Percentiles rank a stretch among this genome's conserved stretches.
These are phyloP conservation scores for Cephalopholis sonnerati DNA, from an alignment of 2,113 vertebrate genomes.

Conservation along the genomic window DNA sequence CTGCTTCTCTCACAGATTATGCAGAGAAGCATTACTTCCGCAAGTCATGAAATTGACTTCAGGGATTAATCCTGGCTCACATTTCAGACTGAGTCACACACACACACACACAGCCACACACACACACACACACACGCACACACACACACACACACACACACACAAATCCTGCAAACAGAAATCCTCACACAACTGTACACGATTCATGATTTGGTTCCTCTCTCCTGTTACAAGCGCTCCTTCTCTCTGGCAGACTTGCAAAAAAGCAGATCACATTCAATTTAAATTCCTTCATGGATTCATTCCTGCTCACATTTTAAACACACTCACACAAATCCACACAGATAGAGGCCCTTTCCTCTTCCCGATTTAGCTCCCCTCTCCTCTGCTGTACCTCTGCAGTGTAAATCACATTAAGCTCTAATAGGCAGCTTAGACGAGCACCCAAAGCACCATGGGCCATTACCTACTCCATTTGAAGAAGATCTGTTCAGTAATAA, in stretches of 20 bases:
- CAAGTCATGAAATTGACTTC: slow-evolving; percentile 16
- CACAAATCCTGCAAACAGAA: too few species aligned
- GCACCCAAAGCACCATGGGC: slow-evolving; percentile 66
- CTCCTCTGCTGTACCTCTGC: slow-evolving; percentile 25
- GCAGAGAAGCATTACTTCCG: background rate
- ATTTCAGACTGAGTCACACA: background rate
- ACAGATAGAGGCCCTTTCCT: slow-evolving; percentile 11
- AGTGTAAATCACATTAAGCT: slow-evolving; percentile 76
- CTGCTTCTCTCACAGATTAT: background rate
- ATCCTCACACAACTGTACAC: background rate
- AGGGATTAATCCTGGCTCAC: slow-evolving; percentile 11
- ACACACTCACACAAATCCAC: slow-evolving; percentile 2
- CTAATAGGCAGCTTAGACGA: slow-evolving; percentile 66
- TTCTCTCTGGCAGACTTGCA: background rate
- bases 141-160: background rate
- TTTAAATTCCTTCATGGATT: slow-evolving; percentile 40
- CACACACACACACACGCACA: background rate
- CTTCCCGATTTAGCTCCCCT: slow-evolving; percentile 5
- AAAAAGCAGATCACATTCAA: slow-evolving; percentile 15
- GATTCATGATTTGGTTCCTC: background rate
- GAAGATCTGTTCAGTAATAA: slow-evolving; percentile 70
- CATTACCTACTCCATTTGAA: slow-evolving; percentile 74
- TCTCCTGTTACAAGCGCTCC: background rate
- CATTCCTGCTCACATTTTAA: slow-evolving; percentile 29
- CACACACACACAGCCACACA: background rate